Base-by-base conservation (phyloP, 2,113 vertebrate species). In the Gavia stellata region DNA sequence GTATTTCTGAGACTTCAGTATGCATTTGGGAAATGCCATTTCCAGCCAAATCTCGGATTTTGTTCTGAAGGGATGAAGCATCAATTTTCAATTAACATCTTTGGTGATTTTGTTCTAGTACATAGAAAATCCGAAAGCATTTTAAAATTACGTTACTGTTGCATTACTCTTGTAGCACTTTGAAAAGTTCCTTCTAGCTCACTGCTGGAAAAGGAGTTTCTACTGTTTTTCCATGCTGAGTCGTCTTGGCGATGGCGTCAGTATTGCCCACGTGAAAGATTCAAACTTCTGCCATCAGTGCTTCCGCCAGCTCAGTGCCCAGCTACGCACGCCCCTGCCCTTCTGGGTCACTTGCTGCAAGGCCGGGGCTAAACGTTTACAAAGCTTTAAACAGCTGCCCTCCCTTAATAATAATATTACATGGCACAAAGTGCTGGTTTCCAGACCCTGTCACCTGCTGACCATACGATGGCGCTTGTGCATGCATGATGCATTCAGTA, bases 401-500 rank as follows among this genome's bases (percentile, higher is more conserved):
- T 47, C 13, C 20, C 24, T 12, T 29, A 7, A 7, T 7, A 47
- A 3, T 25, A 33, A 9, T 14, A n/a, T n/a, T n/a, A 24, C 15
- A 5, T 12, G 4, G 49, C 50, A 7, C 28, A 1, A 6, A 9
- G 6, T 1, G 47, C 52, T 9, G 44, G 4, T 8, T 56, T 45
- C 34, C 77, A 52, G 73, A 20, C 45, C 49, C 47, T 3, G 17
- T 10, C 56, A 17, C 53, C 34, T 34, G 38, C 81, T 10, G 67
- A 15, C 87, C 40, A 5, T 47, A 21, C 9, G 24, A 28, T 38
- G 34, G 84, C 81, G 56, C 71, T 0, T 7, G 74, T 11, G 40
- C 62, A 33, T 0, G 28, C 25, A 2, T 0, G 17, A 55, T 50
- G 1, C 0, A 0, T 7, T 10, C 66, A 0, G 38, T 1, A 5